These are phyloP conservation scores for Masnerella sp. DNA, from an alignment of 2,888 invertebrate species.

Conservation along the genomic window DNA sequence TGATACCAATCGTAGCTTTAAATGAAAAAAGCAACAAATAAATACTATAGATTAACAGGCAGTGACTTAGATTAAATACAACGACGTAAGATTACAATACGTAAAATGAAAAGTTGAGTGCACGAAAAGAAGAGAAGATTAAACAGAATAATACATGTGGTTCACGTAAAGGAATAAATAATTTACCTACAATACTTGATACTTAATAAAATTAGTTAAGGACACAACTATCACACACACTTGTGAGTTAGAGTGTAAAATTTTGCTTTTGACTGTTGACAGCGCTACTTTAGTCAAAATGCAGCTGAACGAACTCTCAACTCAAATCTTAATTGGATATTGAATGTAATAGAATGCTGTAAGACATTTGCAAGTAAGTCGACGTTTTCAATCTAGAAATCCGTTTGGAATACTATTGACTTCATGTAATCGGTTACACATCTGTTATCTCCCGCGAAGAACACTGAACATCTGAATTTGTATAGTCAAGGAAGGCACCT, in stretches of 20 bases:
- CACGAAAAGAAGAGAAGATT: background rate
- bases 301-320: too few relatives aligned
- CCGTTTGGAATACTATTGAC: too few relatives aligned
- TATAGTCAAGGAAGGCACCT: conserved; percentile 73
- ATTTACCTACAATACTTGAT: conserved; percentile 21
- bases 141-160: conserved; percentile 20
- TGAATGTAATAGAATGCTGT: too few relatives aligned
- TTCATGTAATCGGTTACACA: too few relatives aligned
- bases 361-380: too few relatives aligned
- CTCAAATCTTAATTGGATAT: too few relatives aligned
- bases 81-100: conserved; percentile 36
- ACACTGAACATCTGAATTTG: conserved; percentile 63
- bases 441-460: too few relatives aligned
- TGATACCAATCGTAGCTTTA: background rate
- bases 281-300: conserved; percentile 14
- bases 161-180: conserved; percentile 30
- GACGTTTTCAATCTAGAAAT: too few relatives aligned
- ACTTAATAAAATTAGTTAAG: conserved; percentile 18
- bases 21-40: conserved; percentile 32
- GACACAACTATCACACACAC: conserved; percentile 19
- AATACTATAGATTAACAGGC: conserved; percentile 68
- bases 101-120: conserved; percentile 32
- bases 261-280: background rate
- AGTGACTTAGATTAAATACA: conserved; percentile 64
- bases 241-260: conserved; percentile 12